Evolutionary conservation across 30 jellyfish, hydroid and myxozoan species (phyloP).

Genomic region (Phacellophora camtschatica): DNA sequence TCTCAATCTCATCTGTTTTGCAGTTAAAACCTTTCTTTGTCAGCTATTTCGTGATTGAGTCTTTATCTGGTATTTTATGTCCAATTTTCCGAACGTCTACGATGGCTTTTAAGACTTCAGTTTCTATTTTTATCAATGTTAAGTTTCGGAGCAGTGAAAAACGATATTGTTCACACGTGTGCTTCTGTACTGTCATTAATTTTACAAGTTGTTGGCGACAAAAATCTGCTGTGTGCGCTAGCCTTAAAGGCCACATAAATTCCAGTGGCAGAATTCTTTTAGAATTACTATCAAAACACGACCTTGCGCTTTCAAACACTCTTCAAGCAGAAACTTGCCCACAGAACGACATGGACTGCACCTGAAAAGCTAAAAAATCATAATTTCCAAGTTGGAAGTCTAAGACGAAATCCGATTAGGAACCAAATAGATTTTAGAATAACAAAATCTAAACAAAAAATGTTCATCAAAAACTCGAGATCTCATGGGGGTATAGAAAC

Average conservation of each 20-base stretch:
- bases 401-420: conserved; percentile 36
- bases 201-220: too few relatives aligned
- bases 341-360: conserved; percentile 68
- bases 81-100: too few relatives aligned
- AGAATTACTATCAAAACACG: conserved; percentile 48
- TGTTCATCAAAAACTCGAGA: conserved; percentile 30
- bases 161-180: too few relatives aligned
- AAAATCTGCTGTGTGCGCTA: too few relatives aligned
- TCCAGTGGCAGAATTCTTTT: conserved; percentile 42
- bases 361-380: conserved; percentile 14
- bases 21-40: too few relatives aligned
- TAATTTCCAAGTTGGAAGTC: background rate
- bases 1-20: too few relatives aligned
- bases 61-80: too few relatives aligned
- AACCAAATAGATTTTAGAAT: conserved; percentile 36
- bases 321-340: conserved; percentile 61
- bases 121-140: too few relatives aligned
- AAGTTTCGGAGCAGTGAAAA: too few relatives aligned
- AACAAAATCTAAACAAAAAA: conserved; percentile 5
- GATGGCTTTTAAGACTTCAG: too few relatives aligned
- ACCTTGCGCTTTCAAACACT: conserved; percentile 41
- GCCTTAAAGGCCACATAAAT: conserved; percentile 51
- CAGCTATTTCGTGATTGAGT: too few relatives aligned
- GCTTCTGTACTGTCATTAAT: too few relatives aligned
- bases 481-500: conserved; percentile 54